Conservation (phyloP, 2,888 invertebrate species). For the Drosophila formosana region DNA sequence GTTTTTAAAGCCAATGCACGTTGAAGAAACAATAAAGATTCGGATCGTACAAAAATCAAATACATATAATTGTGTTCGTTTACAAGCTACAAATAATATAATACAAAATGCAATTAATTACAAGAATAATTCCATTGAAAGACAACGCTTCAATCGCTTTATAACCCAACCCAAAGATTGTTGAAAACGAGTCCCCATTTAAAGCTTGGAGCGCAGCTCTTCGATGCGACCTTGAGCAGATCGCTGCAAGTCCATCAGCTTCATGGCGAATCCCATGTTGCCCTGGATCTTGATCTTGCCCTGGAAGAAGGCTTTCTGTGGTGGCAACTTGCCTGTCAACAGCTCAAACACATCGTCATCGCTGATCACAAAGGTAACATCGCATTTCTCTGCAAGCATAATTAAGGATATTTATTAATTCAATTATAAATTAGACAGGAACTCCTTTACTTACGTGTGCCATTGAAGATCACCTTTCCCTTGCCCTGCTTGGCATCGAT, state of each 20-base stretch:
- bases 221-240: slow-evolving; percentile 91
- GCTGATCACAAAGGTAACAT: slow-evolving; percentile 94
- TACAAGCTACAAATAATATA: slow-evolving; percentile 41
- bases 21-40: slow-evolving; percentile 81
- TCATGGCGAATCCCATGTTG: slow-evolving; percentile 98
- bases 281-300: slow-evolving; percentile 98
- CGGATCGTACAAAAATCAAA: slow-evolving; percentile 68
- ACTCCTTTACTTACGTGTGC: slow-evolving; percentile 84
- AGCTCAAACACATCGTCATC: slow-evolving; percentile 95
- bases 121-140: slow-evolving; percentile 10
- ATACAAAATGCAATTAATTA: slow-evolving; percentile 11
- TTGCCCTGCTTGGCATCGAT: slow-evolving; percentile 96
- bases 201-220: slow-evolving; percentile 90
- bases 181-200: slow-evolving; percentile 80
- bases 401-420: not conserved
- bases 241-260: slow-evolving; percentile 93
- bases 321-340: slow-evolving; percentile 95
- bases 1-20: slow-evolving; percentile 70
- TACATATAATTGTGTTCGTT: slow-evolving; percentile 14
- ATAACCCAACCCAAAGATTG: slow-evolving; percentile 25
- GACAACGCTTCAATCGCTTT: slow-evolving; percentile 7
- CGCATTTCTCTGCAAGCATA: slow-evolving; percentile 89
- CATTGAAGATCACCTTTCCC: slow-evolving; percentile 93
- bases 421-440: not conserved
- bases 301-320: slow-evolving; percentile 98